Conservation (phyloP, 1,140 invertebrate species). For the Pectinophora gossypiella region DNA sequence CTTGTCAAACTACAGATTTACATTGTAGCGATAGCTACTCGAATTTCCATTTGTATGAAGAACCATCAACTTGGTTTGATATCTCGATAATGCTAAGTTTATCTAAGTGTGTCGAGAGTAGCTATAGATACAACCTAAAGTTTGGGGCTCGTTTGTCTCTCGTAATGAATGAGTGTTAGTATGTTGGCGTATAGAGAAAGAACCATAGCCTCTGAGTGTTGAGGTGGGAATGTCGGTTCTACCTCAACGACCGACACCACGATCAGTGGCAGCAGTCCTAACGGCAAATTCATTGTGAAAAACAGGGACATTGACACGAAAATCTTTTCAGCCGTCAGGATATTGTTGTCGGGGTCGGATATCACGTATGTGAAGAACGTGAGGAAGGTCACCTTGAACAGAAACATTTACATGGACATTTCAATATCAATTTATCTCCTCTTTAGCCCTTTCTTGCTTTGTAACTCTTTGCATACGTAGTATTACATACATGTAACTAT, state of each 20-base stretch:
- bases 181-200: constrained; percentile 31
- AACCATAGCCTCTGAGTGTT: constrained; percentile 46
- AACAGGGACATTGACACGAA: constrained; percentile 93
- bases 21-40: not conserved
- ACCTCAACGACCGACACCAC: constrained; percentile 83
- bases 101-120: not conserved
- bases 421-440: too few relatives aligned
- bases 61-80: too few relatives aligned
- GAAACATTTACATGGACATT: constrained; percentile 22
- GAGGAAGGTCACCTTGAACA: constrained; percentile 82
- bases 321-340: constrained; percentile 85
- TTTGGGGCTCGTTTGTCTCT: not conserved
- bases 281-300: constrained; percentile 88
- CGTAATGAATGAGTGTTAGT: constrained; percentile 26
- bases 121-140: not conserved
- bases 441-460: too few relatives aligned
- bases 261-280: constrained; percentile 82
- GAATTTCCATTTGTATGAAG: not conserved
- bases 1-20: not conserved
- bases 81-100: too few relatives aligned
- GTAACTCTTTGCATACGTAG: not conserved
- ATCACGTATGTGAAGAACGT: constrained; percentile 93
- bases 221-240: constrained; percentile 39
- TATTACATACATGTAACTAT: not conserved
- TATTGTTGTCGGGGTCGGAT: constrained; percentile 75